A percentile compares a stretch with the other conserved stretches of the same genome.
Evolutionary conservation across 2,113 vertebrate genomes (phyloP).

Genomic region (Globicephala melas): DNA sequence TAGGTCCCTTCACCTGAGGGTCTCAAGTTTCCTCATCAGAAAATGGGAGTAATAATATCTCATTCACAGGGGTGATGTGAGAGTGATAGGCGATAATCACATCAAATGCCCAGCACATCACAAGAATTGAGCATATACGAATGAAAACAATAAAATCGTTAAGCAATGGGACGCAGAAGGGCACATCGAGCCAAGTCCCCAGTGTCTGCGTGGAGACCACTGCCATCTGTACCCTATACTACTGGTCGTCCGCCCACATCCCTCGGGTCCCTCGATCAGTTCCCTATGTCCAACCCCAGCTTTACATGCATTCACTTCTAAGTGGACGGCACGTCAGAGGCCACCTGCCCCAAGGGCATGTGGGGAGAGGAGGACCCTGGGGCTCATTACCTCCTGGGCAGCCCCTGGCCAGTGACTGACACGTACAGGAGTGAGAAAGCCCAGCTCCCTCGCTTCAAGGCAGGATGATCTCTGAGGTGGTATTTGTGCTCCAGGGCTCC

Average conservation of each 20-base stretch:
- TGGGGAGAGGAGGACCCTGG: neutral
- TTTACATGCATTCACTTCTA: neutral
- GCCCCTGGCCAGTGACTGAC: neutral
- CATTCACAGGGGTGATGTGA: neutral
- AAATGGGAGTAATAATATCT: neutral
- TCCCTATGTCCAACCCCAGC: too few relatives aligned
- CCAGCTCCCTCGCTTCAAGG: neutral
- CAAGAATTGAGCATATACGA: neutral
- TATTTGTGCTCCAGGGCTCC: neutral
- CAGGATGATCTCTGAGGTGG: neutral
- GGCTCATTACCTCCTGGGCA: neutral
- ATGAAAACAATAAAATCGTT: neutral
- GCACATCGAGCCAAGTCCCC: accelerated
- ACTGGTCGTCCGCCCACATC: neutral
- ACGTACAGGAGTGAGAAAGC: neutral
- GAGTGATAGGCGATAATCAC: neutral
- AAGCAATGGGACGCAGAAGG: neutral
- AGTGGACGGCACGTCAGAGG: neutral
- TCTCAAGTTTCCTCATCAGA: neutral
- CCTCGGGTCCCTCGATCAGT: neutral
- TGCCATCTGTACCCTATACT: neutral
- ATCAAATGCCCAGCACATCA: neutral
- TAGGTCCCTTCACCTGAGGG: neutral
- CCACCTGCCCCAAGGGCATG: neutral
- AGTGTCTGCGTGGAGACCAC: accelerated